phyloP scores from a whole-genome alignment of 2,113 vertebrate genomes.

The Scortum barcoo region DNA sequence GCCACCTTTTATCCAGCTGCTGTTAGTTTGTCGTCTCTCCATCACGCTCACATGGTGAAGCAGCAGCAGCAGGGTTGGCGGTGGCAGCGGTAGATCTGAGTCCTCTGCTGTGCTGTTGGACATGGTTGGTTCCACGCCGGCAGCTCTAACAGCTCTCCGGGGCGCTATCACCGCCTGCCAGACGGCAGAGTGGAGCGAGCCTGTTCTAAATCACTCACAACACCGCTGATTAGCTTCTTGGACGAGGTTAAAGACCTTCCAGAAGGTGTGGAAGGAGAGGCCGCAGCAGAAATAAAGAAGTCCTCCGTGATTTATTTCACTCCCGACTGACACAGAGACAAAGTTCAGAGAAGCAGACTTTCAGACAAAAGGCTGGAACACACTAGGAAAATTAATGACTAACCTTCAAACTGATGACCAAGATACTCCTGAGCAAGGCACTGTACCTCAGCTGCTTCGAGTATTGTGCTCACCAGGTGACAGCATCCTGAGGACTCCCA shows the following conservation, averaged over 20 bases:
- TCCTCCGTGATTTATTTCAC: conserved; percentile 38
- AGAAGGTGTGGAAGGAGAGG: conserved; percentile 46
- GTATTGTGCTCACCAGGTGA: neutral
- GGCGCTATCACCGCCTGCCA: conserved; percentile 53
- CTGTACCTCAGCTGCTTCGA: neutral
- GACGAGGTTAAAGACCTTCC: conserved; percentile 52
- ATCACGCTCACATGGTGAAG: neutral
- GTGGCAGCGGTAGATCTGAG: neutral
- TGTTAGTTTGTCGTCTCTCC: conserved; percentile 10
- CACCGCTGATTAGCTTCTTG: conserved; percentile 47
- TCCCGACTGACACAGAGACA: conserved; percentile 14
- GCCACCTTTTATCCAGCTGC: conserved; percentile 31
- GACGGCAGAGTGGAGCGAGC: conserved; percentile 31
- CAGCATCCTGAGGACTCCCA: too few relatives aligned
- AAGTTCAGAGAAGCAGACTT: neutral
- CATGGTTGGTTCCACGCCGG: conserved; percentile 56
- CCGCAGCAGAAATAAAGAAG: conserved; percentile 26
- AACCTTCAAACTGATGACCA: neutral
- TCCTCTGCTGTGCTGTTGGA: conserved; percentile 53
- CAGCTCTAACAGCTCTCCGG: conserved; percentile 49
- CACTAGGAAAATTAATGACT: neutral
- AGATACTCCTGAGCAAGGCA: neutral
- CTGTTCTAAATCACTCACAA: conserved; percentile 53
- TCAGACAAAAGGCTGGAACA: neutral
- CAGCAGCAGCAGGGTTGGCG: neutral